Evolutionary conservation across 2,797 vertebrate species (phyloP).

Genomic region (Amniataba percoides): DNA sequence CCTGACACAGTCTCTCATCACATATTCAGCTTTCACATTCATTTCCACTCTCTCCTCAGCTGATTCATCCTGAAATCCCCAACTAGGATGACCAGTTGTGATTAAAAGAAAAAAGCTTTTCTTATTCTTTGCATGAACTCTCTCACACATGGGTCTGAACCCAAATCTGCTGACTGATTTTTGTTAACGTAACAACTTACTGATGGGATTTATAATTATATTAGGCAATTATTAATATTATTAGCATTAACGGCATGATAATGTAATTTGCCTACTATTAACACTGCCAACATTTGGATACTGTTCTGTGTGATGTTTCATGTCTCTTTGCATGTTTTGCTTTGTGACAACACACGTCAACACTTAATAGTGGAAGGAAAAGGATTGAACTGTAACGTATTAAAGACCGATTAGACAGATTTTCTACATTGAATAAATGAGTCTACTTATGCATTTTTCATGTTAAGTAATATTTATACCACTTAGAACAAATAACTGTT

Average conservation of each 20-base stretch:
- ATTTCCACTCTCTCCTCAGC: background rate
- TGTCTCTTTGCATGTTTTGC: background rate
- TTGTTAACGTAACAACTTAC: background rate
- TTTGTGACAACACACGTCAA: background rate
- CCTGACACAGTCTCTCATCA: background rate
- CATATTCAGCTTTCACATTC: background rate
- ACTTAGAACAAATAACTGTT: background rate
- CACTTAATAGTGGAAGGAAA: background rate
- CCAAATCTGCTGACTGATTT: background rate
- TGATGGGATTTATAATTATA: no score
- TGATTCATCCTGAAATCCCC: background rate
- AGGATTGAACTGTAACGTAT: background rate
- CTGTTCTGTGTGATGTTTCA: background rate
- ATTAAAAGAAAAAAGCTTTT: background rate
- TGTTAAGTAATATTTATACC: background rate
- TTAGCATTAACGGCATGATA: background rate
- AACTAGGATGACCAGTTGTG: background rate
- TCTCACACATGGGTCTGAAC: background rate
- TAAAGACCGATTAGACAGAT: background rate
- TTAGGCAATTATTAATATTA: background rate
- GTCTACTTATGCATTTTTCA: background rate
- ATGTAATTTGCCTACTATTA: background rate
- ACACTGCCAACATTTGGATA: background rate
- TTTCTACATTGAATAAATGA: background rate
- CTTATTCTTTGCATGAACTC: background rate